Evolutionary conservation across 2,797 vertebrate species (phyloP).

Genomic region (Buphagus erythrorhynchus): DNA sequence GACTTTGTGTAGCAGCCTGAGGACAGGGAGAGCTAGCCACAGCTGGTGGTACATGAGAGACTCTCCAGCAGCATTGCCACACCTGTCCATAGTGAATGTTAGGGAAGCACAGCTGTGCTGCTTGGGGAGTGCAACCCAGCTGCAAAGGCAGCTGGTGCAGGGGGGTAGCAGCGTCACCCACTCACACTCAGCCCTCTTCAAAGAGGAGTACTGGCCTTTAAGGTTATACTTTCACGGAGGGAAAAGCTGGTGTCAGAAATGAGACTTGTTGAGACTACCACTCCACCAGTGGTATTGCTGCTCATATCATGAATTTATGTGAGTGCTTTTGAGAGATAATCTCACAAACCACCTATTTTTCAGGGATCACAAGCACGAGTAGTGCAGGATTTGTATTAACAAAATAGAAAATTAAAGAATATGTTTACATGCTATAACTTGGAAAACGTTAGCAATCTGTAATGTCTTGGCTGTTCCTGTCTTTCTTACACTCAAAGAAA

Average conservation of each 20-base stretch:
- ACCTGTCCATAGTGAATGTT: background rate
- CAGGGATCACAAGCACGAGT: background rate
- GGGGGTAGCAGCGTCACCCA: background rate
- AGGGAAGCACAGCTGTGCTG: background rate
- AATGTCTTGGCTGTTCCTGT: background rate
- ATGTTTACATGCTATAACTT: background rate
- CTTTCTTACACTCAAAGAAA: conserved; percentile 45
- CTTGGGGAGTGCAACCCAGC: background rate
- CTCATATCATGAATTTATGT: background rate
- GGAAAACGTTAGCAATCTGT: conserved; percentile 9
- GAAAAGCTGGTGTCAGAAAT: background rate
- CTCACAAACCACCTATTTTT: background rate
- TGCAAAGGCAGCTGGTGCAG: background rate
- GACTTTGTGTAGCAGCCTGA: background rate
- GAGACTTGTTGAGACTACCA: background rate
- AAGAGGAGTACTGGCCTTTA: background rate
- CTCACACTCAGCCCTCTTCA: background rate
- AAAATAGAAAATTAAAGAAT: background rate
- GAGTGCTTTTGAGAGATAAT: background rate
- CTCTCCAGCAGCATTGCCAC: background rate
- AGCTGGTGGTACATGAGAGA: background rate
- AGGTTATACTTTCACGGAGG: background rate
- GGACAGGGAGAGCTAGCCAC: background rate
- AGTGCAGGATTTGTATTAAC: background rate
- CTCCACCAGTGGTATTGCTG: background rate